These are phyloP conservation scores for Idaea aversata DNA, from an alignment of 2,888 invertebrate species.

Conservation along the genomic window DNA sequence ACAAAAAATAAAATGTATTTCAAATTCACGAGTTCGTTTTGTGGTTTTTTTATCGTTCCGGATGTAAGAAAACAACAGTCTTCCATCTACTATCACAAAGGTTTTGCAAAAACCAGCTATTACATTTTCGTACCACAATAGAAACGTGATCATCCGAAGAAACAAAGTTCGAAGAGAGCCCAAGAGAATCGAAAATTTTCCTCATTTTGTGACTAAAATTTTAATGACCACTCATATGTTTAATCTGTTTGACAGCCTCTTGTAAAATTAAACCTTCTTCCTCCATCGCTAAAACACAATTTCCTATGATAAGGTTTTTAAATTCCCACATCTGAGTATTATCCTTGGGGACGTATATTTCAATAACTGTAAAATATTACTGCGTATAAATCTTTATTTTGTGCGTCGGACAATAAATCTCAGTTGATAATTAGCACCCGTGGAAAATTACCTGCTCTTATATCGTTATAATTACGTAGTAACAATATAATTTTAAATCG, in stretches of 20 bases:
- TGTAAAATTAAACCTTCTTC: neutral
- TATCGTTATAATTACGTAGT: neutral
- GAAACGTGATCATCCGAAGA: neutral
- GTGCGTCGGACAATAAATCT: conserved; percentile 3
- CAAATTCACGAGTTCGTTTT: no score
- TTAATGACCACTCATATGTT: conserved; percentile 4
- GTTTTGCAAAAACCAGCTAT: neutral
- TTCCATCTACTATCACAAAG: neutral
- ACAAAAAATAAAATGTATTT: no score
- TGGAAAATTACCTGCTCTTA: conserved; percentile 4
- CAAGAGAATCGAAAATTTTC: neutral
- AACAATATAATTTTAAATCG: conserved; percentile 2
- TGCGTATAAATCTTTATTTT: conserved; percentile 5
- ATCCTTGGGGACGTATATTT: conserved; percentile 5
- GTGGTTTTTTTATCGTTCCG: no score
- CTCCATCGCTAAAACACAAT: neutral
- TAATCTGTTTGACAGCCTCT: neutral
- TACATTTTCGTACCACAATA: neutral
- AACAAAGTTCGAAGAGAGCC: neutral
- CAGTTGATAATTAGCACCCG: conserved; percentile 5
- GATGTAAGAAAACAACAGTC: no score
- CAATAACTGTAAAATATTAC: conserved; percentile 4
- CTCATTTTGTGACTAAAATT: conserved; percentile 2
- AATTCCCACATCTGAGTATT: neutral
- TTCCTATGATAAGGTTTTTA: conserved; percentile 1